phyloP scores from a whole-genome alignment of 2,797 vertebrate species.

The Myotis findleyi region DNA sequence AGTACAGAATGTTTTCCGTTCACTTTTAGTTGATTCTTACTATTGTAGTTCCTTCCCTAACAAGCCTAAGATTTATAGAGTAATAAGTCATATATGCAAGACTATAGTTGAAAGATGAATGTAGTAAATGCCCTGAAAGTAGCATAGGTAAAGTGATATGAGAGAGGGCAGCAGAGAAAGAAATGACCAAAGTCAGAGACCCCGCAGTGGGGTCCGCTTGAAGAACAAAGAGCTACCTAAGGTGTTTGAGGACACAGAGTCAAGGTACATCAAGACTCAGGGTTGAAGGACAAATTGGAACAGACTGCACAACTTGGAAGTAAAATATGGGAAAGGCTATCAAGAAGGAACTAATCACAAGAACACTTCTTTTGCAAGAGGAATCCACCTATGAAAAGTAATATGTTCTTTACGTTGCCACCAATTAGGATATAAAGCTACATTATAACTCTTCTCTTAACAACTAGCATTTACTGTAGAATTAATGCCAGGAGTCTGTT shows the following conservation, averaged over 20 bases:
- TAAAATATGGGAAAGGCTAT: not conserved
- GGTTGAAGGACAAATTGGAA: not conserved
- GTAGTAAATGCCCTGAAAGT: constrained; percentile 2
- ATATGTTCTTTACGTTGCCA: not conserved
- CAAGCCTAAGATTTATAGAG: not conserved
- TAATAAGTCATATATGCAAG: not conserved
- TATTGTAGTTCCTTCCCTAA: not conserved
- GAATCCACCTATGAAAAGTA: constrained; percentile 16
- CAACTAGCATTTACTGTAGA: not conserved
- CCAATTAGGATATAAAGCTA: not conserved
- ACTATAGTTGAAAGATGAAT: not conserved
- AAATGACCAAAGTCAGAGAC: not conserved
- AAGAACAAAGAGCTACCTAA: not conserved
- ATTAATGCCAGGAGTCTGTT: not conserved
- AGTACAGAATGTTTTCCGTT: not conserved
- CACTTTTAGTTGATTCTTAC: constrained; percentile 11
- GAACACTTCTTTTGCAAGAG: not conserved
- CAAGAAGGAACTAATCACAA: constrained; percentile 34
- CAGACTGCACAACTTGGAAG: not conserved
- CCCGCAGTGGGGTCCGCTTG: not conserved
- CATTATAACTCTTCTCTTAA: not conserved
- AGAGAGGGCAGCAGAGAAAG: not conserved
- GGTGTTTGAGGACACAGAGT: not conserved
- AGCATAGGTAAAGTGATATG: not conserved
- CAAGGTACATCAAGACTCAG: not conserved